A percentile compares a stretch with the other conserved stretches of the same genome.
Conservation (phyloP, 2,888 invertebrate genomes). For the Pachycephus smyrnensis region DNA sequence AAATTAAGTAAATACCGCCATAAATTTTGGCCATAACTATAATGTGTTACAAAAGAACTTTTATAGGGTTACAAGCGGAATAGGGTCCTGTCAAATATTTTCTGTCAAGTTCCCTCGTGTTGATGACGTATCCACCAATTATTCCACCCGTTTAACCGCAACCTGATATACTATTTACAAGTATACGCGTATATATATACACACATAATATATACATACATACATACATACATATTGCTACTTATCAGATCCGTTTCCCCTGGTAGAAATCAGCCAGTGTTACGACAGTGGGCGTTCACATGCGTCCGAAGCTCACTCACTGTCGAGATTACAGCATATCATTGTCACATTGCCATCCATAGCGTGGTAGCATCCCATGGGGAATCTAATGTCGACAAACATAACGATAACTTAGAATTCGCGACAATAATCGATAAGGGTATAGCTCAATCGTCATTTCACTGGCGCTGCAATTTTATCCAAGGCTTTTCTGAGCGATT, state of each 20-base stretch:
- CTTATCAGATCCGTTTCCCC: neutral
- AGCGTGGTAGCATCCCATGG: neutral
- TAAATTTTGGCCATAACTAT: neutral
- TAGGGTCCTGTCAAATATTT: neutral
- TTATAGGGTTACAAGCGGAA: neutral
- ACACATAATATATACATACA: neutral
- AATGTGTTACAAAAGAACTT: neutral
- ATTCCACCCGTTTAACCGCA: neutral
- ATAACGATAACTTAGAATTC: neutral
- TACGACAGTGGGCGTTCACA: neutral
- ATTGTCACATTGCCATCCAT: neutral
- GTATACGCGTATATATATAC: neutral
- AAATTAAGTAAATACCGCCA: neutral
- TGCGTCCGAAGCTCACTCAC: neutral
- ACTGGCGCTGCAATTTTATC: neutral
- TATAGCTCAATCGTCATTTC: neutral
- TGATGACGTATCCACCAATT: neutral
- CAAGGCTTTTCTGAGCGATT: neutral
- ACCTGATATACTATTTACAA: neutral
- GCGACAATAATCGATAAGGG: neutral
- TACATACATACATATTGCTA: neutral
- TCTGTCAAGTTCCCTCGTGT: neutral
- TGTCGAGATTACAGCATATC: neutral
- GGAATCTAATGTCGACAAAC: neutral
- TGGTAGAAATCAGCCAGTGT: neutral